Evolutionary conservation across 2,113 vertebrate species (phyloP).

Genomic region (Penelope pileata): DNA sequence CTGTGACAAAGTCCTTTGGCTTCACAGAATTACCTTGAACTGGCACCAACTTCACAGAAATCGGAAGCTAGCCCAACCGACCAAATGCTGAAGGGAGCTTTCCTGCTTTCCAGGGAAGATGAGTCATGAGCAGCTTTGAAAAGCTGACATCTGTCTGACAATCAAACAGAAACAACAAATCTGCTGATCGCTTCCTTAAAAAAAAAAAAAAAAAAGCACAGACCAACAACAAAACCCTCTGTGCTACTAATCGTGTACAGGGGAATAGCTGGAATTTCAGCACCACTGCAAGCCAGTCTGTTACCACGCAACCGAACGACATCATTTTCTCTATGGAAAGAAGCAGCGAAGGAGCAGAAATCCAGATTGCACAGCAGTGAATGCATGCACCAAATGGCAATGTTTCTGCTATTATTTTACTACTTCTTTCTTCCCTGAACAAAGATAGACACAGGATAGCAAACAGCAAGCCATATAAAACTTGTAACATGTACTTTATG

Average conservation of each 20-base stretch:
- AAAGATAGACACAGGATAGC: slow-evolving; percentile 28
- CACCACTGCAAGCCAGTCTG: background rate
- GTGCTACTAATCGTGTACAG: background rate
- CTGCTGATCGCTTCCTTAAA: background rate
- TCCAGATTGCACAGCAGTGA: slow-evolving; percentile 20
- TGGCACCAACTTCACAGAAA: background rate
- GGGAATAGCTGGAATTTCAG: background rate
- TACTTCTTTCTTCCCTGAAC: slow-evolving; percentile 25
- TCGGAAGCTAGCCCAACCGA: background rate
- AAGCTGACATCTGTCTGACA: slow-evolving; percentile 6
- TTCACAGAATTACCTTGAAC: slow-evolving; percentile 3
- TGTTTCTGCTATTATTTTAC: slow-evolving; percentile 8
- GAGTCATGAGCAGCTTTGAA: background rate
- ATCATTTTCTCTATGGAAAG: background rate
- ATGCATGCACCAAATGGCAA: background rate
- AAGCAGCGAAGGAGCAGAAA: slow-evolving; percentile 28
- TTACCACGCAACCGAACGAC: background rate
- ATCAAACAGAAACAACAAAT: background rate
- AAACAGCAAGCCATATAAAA: slow-evolving; percentile 36
- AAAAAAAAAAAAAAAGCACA: background rate
- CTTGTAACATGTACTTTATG: background rate
- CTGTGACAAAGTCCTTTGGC: slow-evolving; percentile 17
- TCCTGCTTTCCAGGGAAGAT: background rate
- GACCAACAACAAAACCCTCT: background rate
- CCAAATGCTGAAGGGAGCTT: background rate